Evolutionary conservation across 2,888 invertebrate genomes (phyloP), one percentile per base, ranked within the genome.

Genomic region (Ypsolopha scabrella): DNA sequence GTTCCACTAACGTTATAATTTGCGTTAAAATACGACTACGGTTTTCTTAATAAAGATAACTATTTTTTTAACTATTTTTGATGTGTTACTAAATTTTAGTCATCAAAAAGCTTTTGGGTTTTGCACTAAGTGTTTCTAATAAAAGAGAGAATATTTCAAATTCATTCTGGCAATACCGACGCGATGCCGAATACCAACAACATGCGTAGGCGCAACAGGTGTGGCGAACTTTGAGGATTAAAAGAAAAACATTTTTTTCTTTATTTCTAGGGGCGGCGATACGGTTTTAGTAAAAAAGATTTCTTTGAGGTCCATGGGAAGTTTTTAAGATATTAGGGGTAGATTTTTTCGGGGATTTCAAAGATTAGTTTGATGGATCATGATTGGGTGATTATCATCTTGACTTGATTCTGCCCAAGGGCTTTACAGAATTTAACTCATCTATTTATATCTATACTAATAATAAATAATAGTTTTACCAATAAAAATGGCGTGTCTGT

Each of bases 201-300:
- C 74, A 72, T 78, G 81, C 76, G 80, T 70, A 58, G 76, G 75
- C 68, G 77, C 78, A 77, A 77, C 85, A 83, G 83, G 83, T 85
- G 83, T 70, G 69, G 67, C 60, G 55, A 57, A 63, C 65, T 62
- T 47, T 56, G 53, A 67, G 72, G 72, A 70, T 70, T 61, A 51
- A 24, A 24, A n/a, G n/a, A n/a, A 24, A 24, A 24, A 47, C 51
- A 51, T 51, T 50, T 53, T 57, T 65, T 74, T 75, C 75, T 67
- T 65, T 61, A 44, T 57, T 60, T 60, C 55, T 54, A 58, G 60
- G 68, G 68, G 66, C 68, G 75, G 75, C 67, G 75, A 75, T 75
- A 72, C 70, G 78, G 69, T 67, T 78, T 75, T 69, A n/a, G n/a
- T n/a, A 67, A 68, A 35, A 48, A 10, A 48, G 48, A 48, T 48